These are phyloP conservation scores for Hippasteria phrygiana DNA, from an alignment of 53 echinoderm and acorn worm genomes.

Conservation along the genomic window DNA sequence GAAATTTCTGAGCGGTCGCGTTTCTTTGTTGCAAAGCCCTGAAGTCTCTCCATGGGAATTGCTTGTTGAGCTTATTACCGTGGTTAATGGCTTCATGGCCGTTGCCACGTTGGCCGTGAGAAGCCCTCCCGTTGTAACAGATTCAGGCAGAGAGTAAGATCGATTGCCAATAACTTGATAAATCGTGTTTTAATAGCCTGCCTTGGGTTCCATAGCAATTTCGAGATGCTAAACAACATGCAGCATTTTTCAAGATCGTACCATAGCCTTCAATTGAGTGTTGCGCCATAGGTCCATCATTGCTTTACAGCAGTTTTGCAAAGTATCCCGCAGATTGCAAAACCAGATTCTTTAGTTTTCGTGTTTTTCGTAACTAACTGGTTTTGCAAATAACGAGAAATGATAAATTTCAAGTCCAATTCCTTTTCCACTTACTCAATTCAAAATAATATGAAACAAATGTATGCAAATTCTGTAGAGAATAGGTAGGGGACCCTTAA, in stretches of 20 bases:
- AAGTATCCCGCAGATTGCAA: too few relatives aligned
- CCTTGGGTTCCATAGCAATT: not conserved
- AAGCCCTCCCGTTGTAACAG: not conserved
- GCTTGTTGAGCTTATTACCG: constrained; percentile 8
- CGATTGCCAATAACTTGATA: constrained; percentile 30
- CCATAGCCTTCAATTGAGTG: not conserved
- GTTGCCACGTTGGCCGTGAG: constrained; percentile 11
- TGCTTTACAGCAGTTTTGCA: too few relatives aligned
- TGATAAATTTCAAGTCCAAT: too few relatives aligned
- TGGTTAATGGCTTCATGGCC: not conserved
- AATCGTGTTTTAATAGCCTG: constrained; percentile 28
- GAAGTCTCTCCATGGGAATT: not conserved
- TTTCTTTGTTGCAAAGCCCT: not conserved
- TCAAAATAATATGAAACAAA: too few relatives aligned
- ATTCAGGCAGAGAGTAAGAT: constrained; percentile 31
- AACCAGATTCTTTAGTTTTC: too few relatives aligned
- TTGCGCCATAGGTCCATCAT: not conserved
- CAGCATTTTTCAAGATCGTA: not conserved
- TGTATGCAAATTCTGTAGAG: too few relatives aligned
- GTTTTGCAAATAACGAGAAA: too few relatives aligned
- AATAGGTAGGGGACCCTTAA: too few relatives aligned
- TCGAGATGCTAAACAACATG: not conserved
- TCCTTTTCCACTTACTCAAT: too few relatives aligned
- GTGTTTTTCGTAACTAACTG: too few relatives aligned
- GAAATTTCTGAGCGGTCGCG: not conserved